These are phyloP conservation scores for Heteronetta atricapilla DNA, from an alignment of 2,113 vertebrate genomes.

Conservation along the genomic window DNA sequence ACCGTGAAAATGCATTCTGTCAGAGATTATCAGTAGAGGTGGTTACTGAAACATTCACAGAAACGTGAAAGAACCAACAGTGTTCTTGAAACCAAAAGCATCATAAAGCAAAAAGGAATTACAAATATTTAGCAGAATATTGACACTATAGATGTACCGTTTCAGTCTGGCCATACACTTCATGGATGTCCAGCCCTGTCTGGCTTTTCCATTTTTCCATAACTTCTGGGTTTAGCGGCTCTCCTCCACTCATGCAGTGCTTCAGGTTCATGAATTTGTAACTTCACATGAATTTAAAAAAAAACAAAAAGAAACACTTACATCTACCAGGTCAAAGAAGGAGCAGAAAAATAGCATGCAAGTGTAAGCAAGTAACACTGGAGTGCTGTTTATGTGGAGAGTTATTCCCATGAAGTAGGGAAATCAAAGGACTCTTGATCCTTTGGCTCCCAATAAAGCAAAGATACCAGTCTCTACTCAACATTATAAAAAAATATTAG, in stretches of 20 bases:
- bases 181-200: constrained; percentile 76
- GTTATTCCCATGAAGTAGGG: background rate
- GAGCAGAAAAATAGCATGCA: background rate
- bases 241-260: constrained; percentile 74
- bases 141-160: constrained; percentile 51
- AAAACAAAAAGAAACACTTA: background rate
- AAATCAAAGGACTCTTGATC: background rate
- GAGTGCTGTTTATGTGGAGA: background rate
- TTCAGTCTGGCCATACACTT: constrained; percentile 86
- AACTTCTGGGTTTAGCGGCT: constrained; percentile 79
- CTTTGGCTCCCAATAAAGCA: background rate
- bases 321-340: background rate
- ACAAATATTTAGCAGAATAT: background rate
- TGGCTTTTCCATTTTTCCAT: constrained; percentile 76
- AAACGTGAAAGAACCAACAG: background rate
- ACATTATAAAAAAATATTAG: fast-evolving
- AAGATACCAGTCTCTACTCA: background rate
- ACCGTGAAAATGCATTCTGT: background rate
- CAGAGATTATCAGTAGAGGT: background rate
- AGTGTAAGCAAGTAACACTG: background rate
- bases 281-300: constrained; percentile 4
- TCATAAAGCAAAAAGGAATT: background rate
- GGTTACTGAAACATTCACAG: background rate
- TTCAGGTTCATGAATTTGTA: constrained; percentile 75
- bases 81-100: background rate